Base-by-base conservation (phyloP, 2,113 vertebrate species). In the Leucoraja erinaceus region DNA sequence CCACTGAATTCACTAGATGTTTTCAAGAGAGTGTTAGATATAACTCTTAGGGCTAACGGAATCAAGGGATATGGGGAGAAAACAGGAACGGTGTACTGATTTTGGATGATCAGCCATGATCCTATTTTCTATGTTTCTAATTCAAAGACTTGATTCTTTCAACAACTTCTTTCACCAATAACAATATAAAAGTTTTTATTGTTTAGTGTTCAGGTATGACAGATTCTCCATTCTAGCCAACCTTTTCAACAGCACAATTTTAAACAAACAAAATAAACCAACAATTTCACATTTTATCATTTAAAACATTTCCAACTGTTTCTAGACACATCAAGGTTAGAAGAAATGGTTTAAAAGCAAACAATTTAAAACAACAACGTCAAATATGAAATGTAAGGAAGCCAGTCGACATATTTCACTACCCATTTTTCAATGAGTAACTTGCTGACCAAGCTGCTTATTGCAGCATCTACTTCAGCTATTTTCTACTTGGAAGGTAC, bases 211-310 rank as follows among this genome's bases (percentile, higher is more conserved):
- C 90, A 91, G 90, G 90, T 68, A 72, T 72, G 72, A 91, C 90
- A 91, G 33, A 38, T 22, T 72, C 33, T 47, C 68, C 66, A 91
- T 91, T 74, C 90, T 68, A 91, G 90, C 90, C 90, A 91, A 91
- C 68, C 90, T 70, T 91, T 66, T 91, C 90, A 91, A 91, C 90
- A 91, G 68, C 90, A 91, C 90, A 91, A 91, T 91, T 91, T 91
- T 91, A 91, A 91, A 91, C 90, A 91, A 91, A 91, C 90, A 91
- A 91, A 91, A 72, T 54, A 91, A 91, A 91, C 66, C 68, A 91
- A 91, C 90, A 72, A 91, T 72, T 91, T 91, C 68, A 91, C 68
- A 72, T 72, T 91, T 91, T 91, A 72, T 88, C 83, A 88, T 88
- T 88, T 88, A 88, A 88, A 88, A 59, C 83, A 25, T 47, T 90